Percentiles rank a stretch among this genome's conserved stretches.
These are phyloP conservation scores for Microcebus lehilahytsara DNA, from an alignment of 2,113 vertebrate genomes.

Conservation along the genomic window DNA sequence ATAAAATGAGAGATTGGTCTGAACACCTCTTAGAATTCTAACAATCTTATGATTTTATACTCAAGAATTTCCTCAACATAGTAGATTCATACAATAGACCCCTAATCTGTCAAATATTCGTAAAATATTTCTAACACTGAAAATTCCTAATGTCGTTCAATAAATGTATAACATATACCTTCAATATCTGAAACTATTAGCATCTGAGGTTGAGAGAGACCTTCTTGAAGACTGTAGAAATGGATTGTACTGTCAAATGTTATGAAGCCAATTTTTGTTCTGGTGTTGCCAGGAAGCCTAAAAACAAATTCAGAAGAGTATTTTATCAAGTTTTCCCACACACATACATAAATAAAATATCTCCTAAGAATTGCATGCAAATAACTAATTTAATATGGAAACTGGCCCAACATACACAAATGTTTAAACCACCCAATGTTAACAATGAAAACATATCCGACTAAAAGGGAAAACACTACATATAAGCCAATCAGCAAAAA, in stretches of 20 bases:
- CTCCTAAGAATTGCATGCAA: conserved; percentile 11
- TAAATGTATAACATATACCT: conserved; percentile 84
- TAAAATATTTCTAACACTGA: conserved; percentile 29
- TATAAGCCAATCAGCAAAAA: conserved; percentile 35
- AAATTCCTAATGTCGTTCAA: conserved; percentile 55
- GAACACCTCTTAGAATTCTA: neutral
- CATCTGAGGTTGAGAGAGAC: conserved; percentile 98
- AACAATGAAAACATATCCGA: neutral
- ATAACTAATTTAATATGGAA: neutral
- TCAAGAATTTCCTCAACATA: conserved; percentile 35
- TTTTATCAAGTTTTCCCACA: conserved; percentile 45
- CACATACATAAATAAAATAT: neutral
- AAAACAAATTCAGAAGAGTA: conserved; percentile 76
- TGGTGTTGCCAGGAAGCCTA: conserved; percentile 96
- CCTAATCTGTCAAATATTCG: neutral
- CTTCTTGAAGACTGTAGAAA: conserved; percentile 99
- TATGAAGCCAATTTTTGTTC: conserved; percentile 98
- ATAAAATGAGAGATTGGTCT: conserved; percentile 5
- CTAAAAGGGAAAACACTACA: conserved; percentile 11
- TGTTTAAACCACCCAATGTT: neutral
- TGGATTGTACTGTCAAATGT: conserved; percentile 99
- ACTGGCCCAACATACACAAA: neutral
- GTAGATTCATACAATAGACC: neutral
- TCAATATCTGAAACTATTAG: conserved; percentile 98
- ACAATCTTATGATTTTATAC: neutral